Evolutionary conservation across 1,140 invertebrate genomes (phyloP).

Genomic region (Mylabris phalerata): DNA sequence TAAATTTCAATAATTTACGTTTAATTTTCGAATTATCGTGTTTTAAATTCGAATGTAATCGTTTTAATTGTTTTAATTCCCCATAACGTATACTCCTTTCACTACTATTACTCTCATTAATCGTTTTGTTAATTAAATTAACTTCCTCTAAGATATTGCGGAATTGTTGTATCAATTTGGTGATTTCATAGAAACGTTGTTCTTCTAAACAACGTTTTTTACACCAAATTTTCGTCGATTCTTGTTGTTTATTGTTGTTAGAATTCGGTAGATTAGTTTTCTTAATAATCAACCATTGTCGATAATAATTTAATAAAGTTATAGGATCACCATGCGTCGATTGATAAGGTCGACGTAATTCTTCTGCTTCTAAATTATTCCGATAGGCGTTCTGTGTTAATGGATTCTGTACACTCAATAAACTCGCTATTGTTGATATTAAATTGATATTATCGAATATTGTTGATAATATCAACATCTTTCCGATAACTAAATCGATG

Average conservation of each 20-base stretch:
- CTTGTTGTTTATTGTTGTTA: constrained; percentile 34
- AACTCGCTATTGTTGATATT: constrained; percentile 84
- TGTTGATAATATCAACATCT: constrained; percentile 91
- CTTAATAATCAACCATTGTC: constrained; percentile 67
- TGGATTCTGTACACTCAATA: constrained; percentile 87
- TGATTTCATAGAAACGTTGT: constrained; percentile 94
- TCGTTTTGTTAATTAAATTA: constrained; percentile 54
- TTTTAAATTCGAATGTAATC: constrained; percentile 63
- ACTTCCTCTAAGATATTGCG: constrained; percentile 74
- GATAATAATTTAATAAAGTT: constrained; percentile 82
- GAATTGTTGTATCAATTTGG: constrained; percentile 87
- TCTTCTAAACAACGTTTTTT: constrained; percentile 84
- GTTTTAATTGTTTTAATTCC: constrained; percentile 77
- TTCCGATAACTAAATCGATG: constrained; percentile 91
- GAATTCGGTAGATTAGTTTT: constrained; percentile 20
- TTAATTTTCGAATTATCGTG: constrained; percentile 50
- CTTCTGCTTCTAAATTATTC: constrained; percentile 64
- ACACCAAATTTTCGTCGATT: constrained; percentile 71
- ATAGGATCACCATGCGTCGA: constrained; percentile 95
- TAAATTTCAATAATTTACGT: constrained; percentile 58
- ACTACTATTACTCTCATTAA: constrained; percentile 55
- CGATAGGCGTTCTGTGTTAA: constrained; percentile 84
- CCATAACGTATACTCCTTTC: constrained; percentile 77
- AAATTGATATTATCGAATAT: constrained; percentile 88
- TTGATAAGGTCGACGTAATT: constrained; percentile 71